Percentiles rank a stretch among this genome's conserved stretches.
These are phyloP conservation scores for Rhombomys opimus DNA, from an alignment of 2,113 vertebrate species.

Conservation along the genomic window DNA sequence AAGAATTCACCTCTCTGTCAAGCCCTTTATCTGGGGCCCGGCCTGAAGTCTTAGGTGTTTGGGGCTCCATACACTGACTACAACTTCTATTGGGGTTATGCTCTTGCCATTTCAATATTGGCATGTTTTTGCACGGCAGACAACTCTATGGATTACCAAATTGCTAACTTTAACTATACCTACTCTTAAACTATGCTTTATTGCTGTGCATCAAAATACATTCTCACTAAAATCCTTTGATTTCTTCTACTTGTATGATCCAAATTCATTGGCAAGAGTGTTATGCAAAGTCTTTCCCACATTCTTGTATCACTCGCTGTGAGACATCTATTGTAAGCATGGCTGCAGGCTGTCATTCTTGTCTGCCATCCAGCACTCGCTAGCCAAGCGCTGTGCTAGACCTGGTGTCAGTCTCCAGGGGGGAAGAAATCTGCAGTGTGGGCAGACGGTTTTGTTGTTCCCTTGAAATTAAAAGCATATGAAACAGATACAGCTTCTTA, in stretches of 20 bases:
- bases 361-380: conserved; percentile 88
- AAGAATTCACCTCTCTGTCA: not conserved
- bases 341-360: conserved; percentile 88
- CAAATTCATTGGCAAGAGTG: conserved; percentile 74
- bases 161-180: not conserved
- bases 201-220: conserved; percentile 16
- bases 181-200: conserved; percentile 40
- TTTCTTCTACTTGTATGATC: conserved; percentile 69
- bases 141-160: conserved; percentile 22
- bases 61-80: not conserved
- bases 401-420: conserved; percentile 82
- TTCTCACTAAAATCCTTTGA: conserved; percentile 39
- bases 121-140: not conserved
- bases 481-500: conserved; percentile 89
- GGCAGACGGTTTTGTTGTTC: conserved; percentile 87
- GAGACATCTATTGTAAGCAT: conserved; percentile 80
- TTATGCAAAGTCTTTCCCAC: conserved; percentile 78
- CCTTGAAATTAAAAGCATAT: conserved; percentile 90
- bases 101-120: not conserved
- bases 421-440: conserved; percentile 73
- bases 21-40: not conserved
- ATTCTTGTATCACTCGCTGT: conserved; percentile 82
- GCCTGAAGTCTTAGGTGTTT: not conserved
- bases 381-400: conserved; percentile 84
- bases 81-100: not conserved